Evolutionary conservation across 1,140 invertebrate genomes (phyloP), one percentile per base, ranked within the genome.

Genomic region (Drosophila mojavensis): DNA sequence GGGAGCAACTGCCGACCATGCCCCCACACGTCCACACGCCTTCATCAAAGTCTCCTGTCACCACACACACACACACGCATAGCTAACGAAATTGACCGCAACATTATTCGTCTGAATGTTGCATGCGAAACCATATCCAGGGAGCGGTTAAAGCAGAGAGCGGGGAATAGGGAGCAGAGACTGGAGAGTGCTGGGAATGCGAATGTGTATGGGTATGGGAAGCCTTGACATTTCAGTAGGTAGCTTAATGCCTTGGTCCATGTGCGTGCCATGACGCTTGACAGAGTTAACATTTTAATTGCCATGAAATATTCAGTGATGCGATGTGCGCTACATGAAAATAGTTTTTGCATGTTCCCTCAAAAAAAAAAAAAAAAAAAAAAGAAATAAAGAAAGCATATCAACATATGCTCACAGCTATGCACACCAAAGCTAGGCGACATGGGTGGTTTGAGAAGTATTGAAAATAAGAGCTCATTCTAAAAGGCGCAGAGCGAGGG

Each of bases 271-370:
- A 61, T 72, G 82, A 53, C 76, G 83, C 83, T 83, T 82, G 79
- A 79, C 79, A 69, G 79, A 82, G 83, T 82, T 86, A 88, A 86
- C 83, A 86, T 83, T 86, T 86, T 86, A 88, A 86, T 83, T 86
- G 83, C 81, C 83, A 82, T 86, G 77, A 88, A 86, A 86, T 86
- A 86, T 86, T 86, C 83, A 86, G 66, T 62, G 79, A 67, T 24
- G 48, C 41, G 59, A 24, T 48, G 59, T 24, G 47, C 26, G 17
- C 7, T 77, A 83, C 79, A 86, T 77, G 76, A 54, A 77, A 83
- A 88, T 79, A 82, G 83, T 82, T 86, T 86, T 82, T 79, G 63
- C 76, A 70, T 67, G 64, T 68, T 53, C 43, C 55, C 60, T 41
- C 1, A 0, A 2, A 39, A 39, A 39, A 39, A 7, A 39, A 9